Evolutionary conservation across 2,797 vertebrate genomes (phyloP).

Genomic region (Poeciliopsis infans): DNA sequence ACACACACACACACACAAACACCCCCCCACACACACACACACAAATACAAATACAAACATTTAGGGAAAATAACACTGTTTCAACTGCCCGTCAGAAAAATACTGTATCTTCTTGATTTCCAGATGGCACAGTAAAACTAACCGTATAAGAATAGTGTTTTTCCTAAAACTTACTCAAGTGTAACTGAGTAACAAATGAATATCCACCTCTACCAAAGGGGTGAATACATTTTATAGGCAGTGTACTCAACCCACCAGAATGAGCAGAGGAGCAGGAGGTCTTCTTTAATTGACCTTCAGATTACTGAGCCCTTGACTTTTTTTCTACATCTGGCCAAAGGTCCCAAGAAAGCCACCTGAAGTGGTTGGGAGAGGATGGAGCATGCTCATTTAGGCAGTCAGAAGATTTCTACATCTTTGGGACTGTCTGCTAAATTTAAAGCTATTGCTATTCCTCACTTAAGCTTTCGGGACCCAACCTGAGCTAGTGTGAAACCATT

Average conservation of each 20-base stretch:
- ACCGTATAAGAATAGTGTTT: no score
- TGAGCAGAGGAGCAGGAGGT: background rate
- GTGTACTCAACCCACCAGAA: background rate
- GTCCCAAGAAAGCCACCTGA: background rate
- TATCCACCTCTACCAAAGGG: no score
- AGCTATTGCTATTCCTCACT: no score
- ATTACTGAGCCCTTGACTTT: background rate
- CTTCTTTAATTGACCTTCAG: background rate
- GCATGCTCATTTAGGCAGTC: background rate
- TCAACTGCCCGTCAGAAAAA: slow-evolving; percentile 21
- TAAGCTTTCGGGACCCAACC: background rate
- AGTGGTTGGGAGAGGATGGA: background rate
- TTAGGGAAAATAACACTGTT: slow-evolving; percentile 32
- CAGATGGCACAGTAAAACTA: no score
- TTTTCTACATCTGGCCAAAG: background rate
- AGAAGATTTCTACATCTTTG: background rate
- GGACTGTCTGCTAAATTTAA: no score
- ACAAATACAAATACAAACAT: background rate
- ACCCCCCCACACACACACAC: no score
- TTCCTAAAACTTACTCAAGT: no score
- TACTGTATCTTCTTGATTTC: no score
- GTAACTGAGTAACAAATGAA: no score
- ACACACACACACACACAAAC: background rate
- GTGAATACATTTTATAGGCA: no score
- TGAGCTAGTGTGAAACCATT: background rate